Percentiles rank a stretch among this genome's conserved stretches.
Evolutionary conservation across 1,140 invertebrate genomes (phyloP).

Genomic region (Temnothorax longispinosus): DNA sequence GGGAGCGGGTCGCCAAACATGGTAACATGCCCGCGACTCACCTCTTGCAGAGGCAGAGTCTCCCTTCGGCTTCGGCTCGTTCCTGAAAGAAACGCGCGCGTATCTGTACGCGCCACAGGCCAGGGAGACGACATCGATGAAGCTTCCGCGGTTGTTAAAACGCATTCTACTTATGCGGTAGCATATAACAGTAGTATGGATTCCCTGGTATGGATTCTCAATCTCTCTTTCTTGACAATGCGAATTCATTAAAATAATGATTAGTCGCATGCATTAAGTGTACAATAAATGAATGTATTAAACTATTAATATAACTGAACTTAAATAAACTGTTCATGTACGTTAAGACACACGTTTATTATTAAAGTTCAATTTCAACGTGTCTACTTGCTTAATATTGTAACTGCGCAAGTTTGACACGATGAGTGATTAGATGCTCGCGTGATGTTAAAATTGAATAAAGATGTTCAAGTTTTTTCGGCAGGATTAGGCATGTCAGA

Average conservation of each 20-base stretch:
- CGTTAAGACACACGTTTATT: background rate
- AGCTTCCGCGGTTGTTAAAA: slow-evolving; percentile 39
- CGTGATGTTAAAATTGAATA: background rate
- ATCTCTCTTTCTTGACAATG: background rate
- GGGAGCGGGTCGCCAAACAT: slow-evolving; percentile 77
- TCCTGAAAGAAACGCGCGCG: slow-evolving; percentile 16
- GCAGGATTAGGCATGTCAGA: background rate
- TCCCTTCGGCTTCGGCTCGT: slow-evolving; percentile 10
- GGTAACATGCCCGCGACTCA: slow-evolving; percentile 67
- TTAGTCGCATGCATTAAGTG: background rate
- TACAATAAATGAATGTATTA: background rate
- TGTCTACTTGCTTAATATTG: background rate
- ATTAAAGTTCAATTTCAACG: background rate
- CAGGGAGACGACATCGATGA: background rate
- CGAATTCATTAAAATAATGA: background rate
- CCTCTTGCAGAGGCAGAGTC: slow-evolving; percentile 36
- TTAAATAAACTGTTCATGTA: background rate
- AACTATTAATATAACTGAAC: no score
- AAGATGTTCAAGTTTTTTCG: background rate
- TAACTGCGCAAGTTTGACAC: background rate
- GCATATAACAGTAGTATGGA: background rate
- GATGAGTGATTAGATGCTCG: background rate
- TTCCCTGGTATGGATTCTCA: background rate
- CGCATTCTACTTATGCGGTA: background rate
- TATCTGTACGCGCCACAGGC: background rate